A percentile compares a stretch with the other conserved stretches of the same genome.
phyloP scores from a whole-genome alignment of 2,888 invertebrate genomes.

The Andrena camellia region DNA sequence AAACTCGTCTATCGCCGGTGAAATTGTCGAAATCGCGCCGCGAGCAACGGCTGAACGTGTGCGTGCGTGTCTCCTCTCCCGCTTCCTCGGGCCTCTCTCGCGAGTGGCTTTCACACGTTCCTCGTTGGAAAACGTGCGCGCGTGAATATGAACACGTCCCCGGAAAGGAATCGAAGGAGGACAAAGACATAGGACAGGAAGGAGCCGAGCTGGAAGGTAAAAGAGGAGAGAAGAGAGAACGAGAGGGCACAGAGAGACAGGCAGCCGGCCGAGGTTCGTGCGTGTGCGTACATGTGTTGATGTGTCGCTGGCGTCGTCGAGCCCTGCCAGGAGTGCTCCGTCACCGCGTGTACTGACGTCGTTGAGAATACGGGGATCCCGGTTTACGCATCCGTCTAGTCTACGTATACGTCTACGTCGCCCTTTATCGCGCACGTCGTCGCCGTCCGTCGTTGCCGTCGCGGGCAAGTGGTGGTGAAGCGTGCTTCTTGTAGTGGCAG shows the following conservation, averaged over 20 bases:
- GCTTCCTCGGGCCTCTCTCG: constrained; percentile 38
- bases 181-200: constrained; percentile 25
- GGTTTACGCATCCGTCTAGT: constrained; percentile 39
- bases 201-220: neutral
- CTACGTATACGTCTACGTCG: constrained; percentile 40
- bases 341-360: constrained; percentile 70
- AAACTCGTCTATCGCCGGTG: constrained; percentile 4
- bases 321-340: constrained; percentile 74
- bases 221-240: constrained; percentile 14
- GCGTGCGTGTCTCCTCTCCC: constrained; percentile 52
- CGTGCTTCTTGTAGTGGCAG: constrained; percentile 43
- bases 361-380: constrained; percentile 63
- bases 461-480: constrained; percentile 55
- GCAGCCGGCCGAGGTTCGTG: constrained; percentile 62
- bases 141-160: constrained; percentile 22
- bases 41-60: constrained; percentile 48
- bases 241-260: constrained; percentile 36
- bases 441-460: constrained; percentile 46
- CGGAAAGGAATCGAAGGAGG: constrained; percentile 2
- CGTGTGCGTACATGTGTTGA: constrained; percentile 70
- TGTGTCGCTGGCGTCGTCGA: constrained; percentile 79
- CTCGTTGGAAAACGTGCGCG: constrained; percentile 40
- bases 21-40: constrained; percentile 46
- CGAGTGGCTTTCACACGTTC: constrained; percentile 47
- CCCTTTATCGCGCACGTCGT: constrained; percentile 31